phyloP scores from a whole-genome alignment of 30 jellyfish, hydroid and myxozoan species.

The Aurelia sp. region DNA sequence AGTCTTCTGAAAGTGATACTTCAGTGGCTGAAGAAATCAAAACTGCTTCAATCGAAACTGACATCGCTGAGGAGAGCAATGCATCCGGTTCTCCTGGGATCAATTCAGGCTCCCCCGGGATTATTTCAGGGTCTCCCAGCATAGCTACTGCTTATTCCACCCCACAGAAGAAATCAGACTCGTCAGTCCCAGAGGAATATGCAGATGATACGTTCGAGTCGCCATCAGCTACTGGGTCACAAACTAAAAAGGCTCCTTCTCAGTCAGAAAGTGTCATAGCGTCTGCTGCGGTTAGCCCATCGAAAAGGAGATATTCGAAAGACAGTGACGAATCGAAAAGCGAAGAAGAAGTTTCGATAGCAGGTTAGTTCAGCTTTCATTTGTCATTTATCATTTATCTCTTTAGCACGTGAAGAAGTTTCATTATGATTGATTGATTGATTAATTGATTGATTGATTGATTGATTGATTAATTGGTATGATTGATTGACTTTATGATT shows the following conservation, averaged over 20 bases:
- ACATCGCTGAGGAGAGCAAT: conserved; percentile 54
- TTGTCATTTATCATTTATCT: too few relatives aligned
- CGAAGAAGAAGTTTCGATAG: conserved; percentile 65
- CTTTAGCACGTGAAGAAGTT: too few relatives aligned
- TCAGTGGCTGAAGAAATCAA: conserved; percentile 67
- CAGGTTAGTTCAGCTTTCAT: conserved; percentile 24
- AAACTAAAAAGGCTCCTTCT: conserved; percentile 31
- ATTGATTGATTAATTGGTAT: too few relatives aligned
- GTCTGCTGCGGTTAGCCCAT: conserved; percentile 6
- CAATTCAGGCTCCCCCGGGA: too few relatives aligned
- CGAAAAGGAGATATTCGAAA: conserved; percentile 36
- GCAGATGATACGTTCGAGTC: conserved; percentile 75
- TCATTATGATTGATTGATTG: background rate
- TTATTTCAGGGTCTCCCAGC: too few relatives aligned
- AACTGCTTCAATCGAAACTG: conserved; percentile 54
- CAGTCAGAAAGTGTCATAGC: conserved; percentile 1
- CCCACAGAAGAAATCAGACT: conserved; percentile 27
- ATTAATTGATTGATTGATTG: background rate
- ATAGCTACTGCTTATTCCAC: background rate
- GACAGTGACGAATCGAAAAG: conserved; percentile 76
- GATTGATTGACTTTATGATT: too few relatives aligned
- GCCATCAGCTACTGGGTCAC: conserved; percentile 42
- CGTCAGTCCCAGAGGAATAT: conserved; percentile 51
- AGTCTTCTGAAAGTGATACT: conserved; percentile 72
- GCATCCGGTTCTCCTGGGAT: conserved; percentile 20